Evolutionary conservation across 2,797 vertebrate genomes (phyloP), one percentile per base, ranked within the genome.

Genomic region (Gallinago nigripennis): DNA sequence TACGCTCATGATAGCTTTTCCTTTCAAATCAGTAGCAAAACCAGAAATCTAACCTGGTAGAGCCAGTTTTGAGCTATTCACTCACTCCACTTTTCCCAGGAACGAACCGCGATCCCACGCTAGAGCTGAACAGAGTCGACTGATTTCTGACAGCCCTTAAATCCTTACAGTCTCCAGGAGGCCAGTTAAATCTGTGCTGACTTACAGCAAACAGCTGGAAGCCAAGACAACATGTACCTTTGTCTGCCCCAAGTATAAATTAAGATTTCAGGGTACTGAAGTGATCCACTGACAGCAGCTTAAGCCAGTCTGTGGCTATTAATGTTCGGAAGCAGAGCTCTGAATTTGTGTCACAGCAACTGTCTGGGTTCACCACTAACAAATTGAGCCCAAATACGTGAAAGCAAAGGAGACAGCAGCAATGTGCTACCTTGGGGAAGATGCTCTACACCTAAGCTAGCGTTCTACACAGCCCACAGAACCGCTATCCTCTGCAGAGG

Each of bases 161-260:
- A 60, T 4, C 50, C 61, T 57, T 31, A 51, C 51, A 83, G 50
- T 35, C 80, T 48, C 33, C 51, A 56, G 73, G 77, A 35, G 41
- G 8, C 23, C 73, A 69, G 46, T 5, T 56, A 79, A 76, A 84
- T 73, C 93, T 73, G 66, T 58, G 63, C 86, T 84, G 94, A 57
- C 86, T 86, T 64, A 23, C 0, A 92, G 68, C 81, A 70, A 90
- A 46, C 88, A 90, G 88, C 90, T 89, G 90, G 92, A 82, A 84
- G 86, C 56, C 81, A 66, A 79, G 53, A 35, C 46, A 86, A 60
- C 3, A 6, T 0, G 8, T 5, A 84, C 66, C 63, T 72, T 53
- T 41, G 66, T 30, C 72, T 76, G 92, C 60, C 56, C 9, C 63
- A 24, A 60, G 66, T 2, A 72, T 9, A 86, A 91, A 82, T 70